A percentile compares a stretch with the other conserved stretches of the same genome.
Evolutionary conservation across 2,888 invertebrate species (phyloP).

Genomic region (Drepana falcataria): DNA sequence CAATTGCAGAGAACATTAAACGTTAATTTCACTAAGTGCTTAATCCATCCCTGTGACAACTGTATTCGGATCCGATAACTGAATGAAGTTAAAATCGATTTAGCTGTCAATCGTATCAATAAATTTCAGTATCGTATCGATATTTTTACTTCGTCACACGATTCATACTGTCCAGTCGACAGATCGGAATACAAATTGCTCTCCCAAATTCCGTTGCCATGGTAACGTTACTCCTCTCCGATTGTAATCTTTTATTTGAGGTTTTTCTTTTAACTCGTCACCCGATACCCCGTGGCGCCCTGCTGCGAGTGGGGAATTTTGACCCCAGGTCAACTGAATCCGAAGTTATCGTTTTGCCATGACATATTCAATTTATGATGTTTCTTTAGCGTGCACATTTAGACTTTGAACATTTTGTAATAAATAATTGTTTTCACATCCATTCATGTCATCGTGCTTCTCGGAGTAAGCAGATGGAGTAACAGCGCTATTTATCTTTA

Average conservation of each 20-base stretch:
- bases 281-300: constrained; percentile 13
- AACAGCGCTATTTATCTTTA: too few species aligned
- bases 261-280: constrained; percentile 5
- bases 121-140: neutral
- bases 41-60: neutral
- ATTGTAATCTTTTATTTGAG: neutral
- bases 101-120: neutral
- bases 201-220: neutral
- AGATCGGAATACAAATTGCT: neutral
- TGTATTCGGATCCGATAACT: neutral
- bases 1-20: too few species aligned
- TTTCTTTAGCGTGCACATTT: neutral
- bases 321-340: constrained; percentile 18
- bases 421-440: neutral
- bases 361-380: constrained; percentile 5
- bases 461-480: too few species aligned
- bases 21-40: neutral
- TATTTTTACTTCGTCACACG: neutral
- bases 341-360: constrained; percentile 6
- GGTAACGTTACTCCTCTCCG: neutral
- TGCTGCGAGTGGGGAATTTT: constrained; percentile 14
- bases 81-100: neutral
- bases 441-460: too few species aligned
- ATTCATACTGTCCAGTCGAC: neutral
- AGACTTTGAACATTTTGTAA: constrained; percentile 11